Evolutionary conservation across 2,888 invertebrate species (phyloP).

Genomic region (Oscheius sp.): DNA sequence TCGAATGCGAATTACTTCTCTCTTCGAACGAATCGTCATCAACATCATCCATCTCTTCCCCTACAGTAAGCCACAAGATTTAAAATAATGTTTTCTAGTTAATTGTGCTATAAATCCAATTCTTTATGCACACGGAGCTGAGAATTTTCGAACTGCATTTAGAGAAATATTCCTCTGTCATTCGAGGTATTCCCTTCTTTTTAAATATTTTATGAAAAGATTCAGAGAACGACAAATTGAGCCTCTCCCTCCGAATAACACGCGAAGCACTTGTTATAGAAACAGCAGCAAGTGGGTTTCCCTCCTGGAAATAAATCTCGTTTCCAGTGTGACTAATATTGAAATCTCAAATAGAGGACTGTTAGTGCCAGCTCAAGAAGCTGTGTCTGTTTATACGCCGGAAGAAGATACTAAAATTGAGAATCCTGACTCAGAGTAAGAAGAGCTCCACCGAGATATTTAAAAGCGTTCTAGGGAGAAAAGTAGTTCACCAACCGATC

Average conservation of each 20-base stretch:
- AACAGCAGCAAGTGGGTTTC: conserved; percentile 47
- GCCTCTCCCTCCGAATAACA: conserved; percentile 12
- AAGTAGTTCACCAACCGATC: not conserved
- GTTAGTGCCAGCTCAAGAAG: conserved; percentile 3
- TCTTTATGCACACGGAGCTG: conserved; percentile 64
- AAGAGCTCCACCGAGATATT: no score
- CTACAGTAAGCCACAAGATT: not conserved
- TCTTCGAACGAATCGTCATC: conserved; percentile 65
- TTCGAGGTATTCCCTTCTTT: conserved; percentile 27
- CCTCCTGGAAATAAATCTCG: not conserved
- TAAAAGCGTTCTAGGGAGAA: not conserved
- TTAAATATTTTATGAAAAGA: not conserved
- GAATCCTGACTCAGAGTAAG: not conserved
- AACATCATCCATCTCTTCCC: conserved; percentile 68
- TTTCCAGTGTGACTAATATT: conserved; percentile 14
- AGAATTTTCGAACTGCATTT: conserved; percentile 68
- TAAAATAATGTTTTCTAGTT: conserved; percentile 27
- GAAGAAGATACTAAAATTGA: conserved; percentile 12
- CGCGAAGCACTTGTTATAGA: conserved; percentile 42
- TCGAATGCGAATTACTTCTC: conserved; percentile 60
- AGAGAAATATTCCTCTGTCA: conserved; percentile 56
- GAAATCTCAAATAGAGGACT: conserved; percentile 3
- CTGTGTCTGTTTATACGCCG: conserved; percentile 14
- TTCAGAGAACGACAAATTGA: conserved; percentile 30
- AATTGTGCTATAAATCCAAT: conserved; percentile 69